A percentile compares a stretch with the other conserved stretches of the same genome.
Conservation (phyloP, 2,797 vertebrate genomes). For the Acanthurus tractus region DNA sequence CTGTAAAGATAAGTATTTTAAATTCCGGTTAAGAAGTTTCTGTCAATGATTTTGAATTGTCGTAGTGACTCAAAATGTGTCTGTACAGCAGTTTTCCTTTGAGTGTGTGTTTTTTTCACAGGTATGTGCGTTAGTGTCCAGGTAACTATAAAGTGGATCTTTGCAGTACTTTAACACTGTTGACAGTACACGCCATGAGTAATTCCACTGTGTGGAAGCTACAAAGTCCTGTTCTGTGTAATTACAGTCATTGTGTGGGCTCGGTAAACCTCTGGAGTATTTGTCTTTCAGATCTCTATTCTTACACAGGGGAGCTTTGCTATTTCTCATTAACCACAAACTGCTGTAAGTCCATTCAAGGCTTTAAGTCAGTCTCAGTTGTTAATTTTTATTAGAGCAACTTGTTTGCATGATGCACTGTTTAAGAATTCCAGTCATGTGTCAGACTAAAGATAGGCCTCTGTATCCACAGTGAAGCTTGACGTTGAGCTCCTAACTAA, state of each 20-base stretch:
- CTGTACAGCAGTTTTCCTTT: neutral
- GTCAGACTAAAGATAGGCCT: neutral
- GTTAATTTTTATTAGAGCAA: conserved; percentile 8
- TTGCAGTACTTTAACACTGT: conserved; percentile 34
- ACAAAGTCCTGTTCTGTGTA: conserved; percentile 34
- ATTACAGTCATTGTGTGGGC: conserved; percentile 43
- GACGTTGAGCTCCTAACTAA: neutral
- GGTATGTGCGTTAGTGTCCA: neutral
- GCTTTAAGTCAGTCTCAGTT: neutral
- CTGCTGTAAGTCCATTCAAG: neutral
- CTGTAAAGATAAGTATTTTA: neutral
- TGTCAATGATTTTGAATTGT: neutral
- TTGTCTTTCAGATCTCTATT: conserved; percentile 47
- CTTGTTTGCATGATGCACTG: conserved; percentile 1
- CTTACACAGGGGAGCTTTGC: conserved; percentile 24
- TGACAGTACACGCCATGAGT: conserved; percentile 32
- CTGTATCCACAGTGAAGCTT: neutral
- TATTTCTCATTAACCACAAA: conserved; percentile 28
- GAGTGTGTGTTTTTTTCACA: neutral
- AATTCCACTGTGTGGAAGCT: conserved; percentile 28
- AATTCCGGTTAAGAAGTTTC: neutral
- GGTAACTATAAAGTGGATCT: conserved; percentile 25
- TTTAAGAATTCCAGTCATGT: conserved; percentile 34
- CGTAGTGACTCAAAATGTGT: neutral
- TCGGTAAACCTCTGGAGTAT: conserved; percentile 50